These are phyloP conservation scores for Bicyclus anynana DNA, from an alignment of 1,140 invertebrate species.

Conservation along the genomic window DNA sequence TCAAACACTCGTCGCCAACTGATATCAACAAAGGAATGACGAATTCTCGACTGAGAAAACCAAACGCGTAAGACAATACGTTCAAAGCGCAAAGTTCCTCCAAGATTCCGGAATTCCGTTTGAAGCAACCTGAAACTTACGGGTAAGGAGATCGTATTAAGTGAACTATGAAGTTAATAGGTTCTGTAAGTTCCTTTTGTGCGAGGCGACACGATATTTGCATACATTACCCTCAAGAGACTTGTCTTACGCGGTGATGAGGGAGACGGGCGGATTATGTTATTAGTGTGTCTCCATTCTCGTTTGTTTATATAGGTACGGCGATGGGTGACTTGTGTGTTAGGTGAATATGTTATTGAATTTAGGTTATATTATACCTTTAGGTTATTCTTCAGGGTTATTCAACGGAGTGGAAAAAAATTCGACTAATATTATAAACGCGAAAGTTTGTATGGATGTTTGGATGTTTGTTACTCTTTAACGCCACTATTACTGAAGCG, in stretches of 20 bases:
- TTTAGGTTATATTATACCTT: too few relatives aligned
- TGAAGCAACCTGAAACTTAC: constrained; percentile 20
- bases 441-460: too few relatives aligned
- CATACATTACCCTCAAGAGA: constrained; percentile 17
- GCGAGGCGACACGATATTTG: constrained; percentile 17
- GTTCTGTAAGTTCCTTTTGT: constrained; percentile 18
- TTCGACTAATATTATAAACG: too few relatives aligned
- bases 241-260: constrained; percentile 10
- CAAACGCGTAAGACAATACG: constrained; percentile 9
- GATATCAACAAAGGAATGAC: background rate
- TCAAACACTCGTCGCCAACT: background rate
- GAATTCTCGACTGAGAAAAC: background rate
- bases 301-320: background rate
- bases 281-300: background rate
- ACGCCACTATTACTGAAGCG: too few relatives aligned
- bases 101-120: constrained; percentile 16
- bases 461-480: too few relatives aligned
- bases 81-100: constrained; percentile 9
- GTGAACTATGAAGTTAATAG: constrained; percentile 25
- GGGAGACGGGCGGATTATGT: constrained; percentile 6
- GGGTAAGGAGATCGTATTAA: constrained; percentile 16
- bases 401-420: too few relatives aligned
- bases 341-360: too few relatives aligned
- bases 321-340: background rate
- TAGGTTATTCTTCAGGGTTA: too few relatives aligned